Evolutionary conservation across 2,797 vertebrate genomes (phyloP), one percentile per base, ranked within the genome.

Genomic region (Pagetopsis macropterus): DNA sequence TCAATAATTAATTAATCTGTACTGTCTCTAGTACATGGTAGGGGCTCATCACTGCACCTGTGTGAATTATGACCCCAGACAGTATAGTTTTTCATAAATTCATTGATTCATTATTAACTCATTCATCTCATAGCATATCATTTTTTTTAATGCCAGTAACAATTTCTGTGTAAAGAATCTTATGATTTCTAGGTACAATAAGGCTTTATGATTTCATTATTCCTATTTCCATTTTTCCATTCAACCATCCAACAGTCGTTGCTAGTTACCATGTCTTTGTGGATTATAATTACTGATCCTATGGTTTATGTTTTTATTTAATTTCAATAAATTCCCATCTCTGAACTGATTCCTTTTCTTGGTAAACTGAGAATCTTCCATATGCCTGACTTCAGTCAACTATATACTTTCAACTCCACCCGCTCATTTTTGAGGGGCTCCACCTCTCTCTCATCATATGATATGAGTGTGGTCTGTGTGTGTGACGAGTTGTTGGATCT

Each of bases 401-500:
- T 31, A 37, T 63, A 5, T 44, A 14, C 9, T 13, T 61, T 45
- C 3, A 48, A 6, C 44, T 61, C n/a, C 37, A 13, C 41, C 13
- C 1, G 37, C 17, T 60, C 9, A n/a, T 5, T 65, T 52, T 62
- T 23, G 15, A 60, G 16, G 16, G 5, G 0, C 49, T 68, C 12
- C 37, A 63, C 14, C 3, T 37, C 19, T 65, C 15, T 62, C 17
- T 56, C 33, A 16, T 63, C 4, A 2, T n/a, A 41, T 52, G 33
- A 58, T 51, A 51, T 50, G 11, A 51, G 16, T 61, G 21, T 50
- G 59, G 21, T 56, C 16, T 68, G 16, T 44, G 21, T 50, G 58
- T 49, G 12, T 31, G 27, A 17, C 21, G 43, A 57, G 13, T 8
- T 48, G 54, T 68, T 45, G 50, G 69, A 63, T 83, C 73, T 76